These are phyloP conservation scores for Pao palembangensis DNA, from an alignment of 2,113 vertebrate species.

Conservation along the genomic window DNA sequence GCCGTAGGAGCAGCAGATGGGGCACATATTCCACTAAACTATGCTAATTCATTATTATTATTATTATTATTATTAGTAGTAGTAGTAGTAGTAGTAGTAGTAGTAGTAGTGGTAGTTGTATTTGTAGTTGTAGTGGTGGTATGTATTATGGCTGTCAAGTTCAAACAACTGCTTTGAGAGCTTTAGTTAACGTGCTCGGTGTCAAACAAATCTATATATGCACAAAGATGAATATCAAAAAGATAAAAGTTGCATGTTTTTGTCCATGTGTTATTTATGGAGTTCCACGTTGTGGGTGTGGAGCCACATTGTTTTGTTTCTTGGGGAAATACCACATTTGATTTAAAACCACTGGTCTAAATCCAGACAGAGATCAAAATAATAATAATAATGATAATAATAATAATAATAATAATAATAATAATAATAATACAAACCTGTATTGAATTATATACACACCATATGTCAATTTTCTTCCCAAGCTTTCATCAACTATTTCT, in stretches of 20 bases:
- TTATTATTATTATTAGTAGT: too few species aligned
- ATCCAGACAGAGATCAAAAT: constrained; percentile 31
- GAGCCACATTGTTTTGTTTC: constrained; percentile 30
- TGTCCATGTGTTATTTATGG: constrained; percentile 6
- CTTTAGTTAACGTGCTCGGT: background rate
- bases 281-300: constrained; percentile 1
- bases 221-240: background rate
- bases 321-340: constrained; percentile 27
- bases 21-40: constrained; percentile 23
- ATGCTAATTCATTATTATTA: too few species aligned
- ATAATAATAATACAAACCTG: background rate
- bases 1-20: constrained; percentile 45
- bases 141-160: too few species aligned
- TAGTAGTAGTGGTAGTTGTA: too few species aligned
- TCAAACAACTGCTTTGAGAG: too few species aligned
- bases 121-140: too few species aligned
- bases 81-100: too few species aligned
- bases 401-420: constrained; percentile 14
- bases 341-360: constrained; percentile 22
- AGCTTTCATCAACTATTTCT: constrained; percentile 31
- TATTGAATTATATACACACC: constrained; percentile 13
- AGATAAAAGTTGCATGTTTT: constrained; percentile 3
- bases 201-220: background rate
- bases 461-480: constrained; percentile 24
- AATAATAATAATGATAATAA: too few species aligned